Conservation (phyloP, 2,113 vertebrate species). For the Crotalus viridis region DNA sequence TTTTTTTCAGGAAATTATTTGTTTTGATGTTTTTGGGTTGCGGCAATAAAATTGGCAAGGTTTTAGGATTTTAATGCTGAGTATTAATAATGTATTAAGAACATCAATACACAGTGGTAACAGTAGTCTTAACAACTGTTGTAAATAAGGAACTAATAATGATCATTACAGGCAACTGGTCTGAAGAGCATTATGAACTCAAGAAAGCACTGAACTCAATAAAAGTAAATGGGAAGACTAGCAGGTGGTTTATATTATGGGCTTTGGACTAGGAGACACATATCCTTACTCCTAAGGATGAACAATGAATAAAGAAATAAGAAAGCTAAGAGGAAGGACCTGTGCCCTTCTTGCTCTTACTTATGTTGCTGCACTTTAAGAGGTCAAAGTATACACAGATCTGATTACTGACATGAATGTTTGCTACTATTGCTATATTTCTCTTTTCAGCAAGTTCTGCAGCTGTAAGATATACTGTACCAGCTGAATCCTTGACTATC, state of each 20-base stretch:
- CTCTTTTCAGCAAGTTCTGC: slow-evolving; percentile 43
- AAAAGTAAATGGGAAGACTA: background rate
- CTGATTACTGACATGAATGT: slow-evolving; percentile 48
- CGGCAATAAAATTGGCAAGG: background rate
- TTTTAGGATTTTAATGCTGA: background rate
- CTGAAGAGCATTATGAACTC: background rate
- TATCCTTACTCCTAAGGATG: background rate
- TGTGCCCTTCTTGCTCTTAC: slow-evolving; percentile 42
- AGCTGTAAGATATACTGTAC: slow-evolving; percentile 24
- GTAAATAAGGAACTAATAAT: background rate
- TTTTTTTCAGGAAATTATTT: background rate
- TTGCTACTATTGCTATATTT: slow-evolving; percentile 55
- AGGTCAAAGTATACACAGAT: slow-evolving; percentile 49
- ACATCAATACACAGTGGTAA: fast-evolving
- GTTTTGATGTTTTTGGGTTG: background rate
- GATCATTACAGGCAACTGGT: background rate
- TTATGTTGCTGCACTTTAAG: slow-evolving; percentile 23
- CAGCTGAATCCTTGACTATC: background rate
- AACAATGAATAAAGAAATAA: background rate
- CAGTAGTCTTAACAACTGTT: slow-evolving; percentile 16
- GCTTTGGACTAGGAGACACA: slow-evolving; percentile 31
- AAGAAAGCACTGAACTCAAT: background rate
- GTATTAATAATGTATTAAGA: background rate
- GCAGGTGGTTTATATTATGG: slow-evolving; percentile 19
- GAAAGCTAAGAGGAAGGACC: background rate